Evolutionary conservation across 2,797 vertebrate species (phyloP).

Genomic region (Dipus sagitta): DNA sequence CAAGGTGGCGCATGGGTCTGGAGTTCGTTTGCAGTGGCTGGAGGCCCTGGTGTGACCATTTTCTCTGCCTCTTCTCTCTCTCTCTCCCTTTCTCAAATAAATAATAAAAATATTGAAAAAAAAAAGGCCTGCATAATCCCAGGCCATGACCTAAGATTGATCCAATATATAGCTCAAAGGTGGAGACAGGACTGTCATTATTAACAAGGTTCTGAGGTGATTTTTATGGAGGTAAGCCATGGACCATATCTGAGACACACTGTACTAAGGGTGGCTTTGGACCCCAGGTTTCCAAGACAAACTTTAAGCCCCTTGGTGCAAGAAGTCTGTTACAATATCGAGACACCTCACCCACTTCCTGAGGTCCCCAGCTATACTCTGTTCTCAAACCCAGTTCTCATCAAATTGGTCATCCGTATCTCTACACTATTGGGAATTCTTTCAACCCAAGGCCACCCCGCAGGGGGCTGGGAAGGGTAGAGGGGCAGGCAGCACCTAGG

Average conservation of each 20-base stretch:
- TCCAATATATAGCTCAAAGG: neutral
- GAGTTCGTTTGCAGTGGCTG: too few relatives aligned
- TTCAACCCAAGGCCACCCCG: neutral
- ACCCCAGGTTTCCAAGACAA: neutral
- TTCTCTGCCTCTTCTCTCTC: too few relatives aligned
- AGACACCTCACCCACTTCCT: neutral
- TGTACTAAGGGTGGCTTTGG: neutral
- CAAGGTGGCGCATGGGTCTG: too few relatives aligned
- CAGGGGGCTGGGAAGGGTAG: neutral
- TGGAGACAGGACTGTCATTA: neutral
- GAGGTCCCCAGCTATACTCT: neutral
- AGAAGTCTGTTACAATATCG: neutral
- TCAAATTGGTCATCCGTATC: neutral
- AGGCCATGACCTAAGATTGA: neutral
- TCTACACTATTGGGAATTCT: neutral
- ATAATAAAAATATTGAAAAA: neutral
- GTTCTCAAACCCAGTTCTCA: neutral
- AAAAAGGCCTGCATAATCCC: neutral
- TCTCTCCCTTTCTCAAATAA: neutral
- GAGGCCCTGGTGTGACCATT: too few relatives aligned
- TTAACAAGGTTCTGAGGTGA: neutral
- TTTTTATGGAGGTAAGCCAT: neutral
- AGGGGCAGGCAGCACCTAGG: neutral
- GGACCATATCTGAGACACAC: constrained; percentile 46
- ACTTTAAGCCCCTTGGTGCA: neutral